Evolutionary conservation across 2,888 invertebrate genomes (phyloP), one percentile per base, ranked within the genome.

Genomic region (Nymphalis polychloros): DNA sequence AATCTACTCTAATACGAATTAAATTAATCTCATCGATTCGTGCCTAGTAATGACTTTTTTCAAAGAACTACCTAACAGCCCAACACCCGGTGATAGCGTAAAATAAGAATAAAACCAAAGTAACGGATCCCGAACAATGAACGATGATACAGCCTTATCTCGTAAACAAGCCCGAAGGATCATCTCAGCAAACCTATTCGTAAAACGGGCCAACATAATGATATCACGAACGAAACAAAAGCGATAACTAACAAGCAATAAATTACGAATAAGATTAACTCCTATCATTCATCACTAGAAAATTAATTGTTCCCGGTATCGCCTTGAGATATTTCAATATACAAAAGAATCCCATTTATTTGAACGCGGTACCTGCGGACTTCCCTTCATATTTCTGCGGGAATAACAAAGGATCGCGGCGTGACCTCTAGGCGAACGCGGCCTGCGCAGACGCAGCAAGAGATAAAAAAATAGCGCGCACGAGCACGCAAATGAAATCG

Each of bases 401-500:
- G 86, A 84, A 87, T 85, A 88, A 90, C 89, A 90, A 91, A 89
- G 86, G 86, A 85, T 86, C 86, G 84, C 82, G 84, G 79, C 83
- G 82, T 89, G 90, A 92, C 92, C 91, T 83, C 82, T 83, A 81
- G 83, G 83, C 79, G 79, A 82, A 78, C 53, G 53, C 53, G 79
- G 75, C 76, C 73, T 71, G 77, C 73, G 73, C 76, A 72, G 77
- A 72, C 74, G 79, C 78, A 84, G 83, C 77, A 85, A 82, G 79
- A 84, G 78, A 77, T 82, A 89, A 88, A 89, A 41, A 88, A 87
- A 86, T 81, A 70, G 72, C 76, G 77, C 80, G 85, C 91, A 89
- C 89, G 90, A 89, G 86, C 88, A 90, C 85, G 90, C 90, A 92
- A 92, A 92, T 92, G 92, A 90, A 91, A 92, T 90, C 91, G 92